Evolutionary conservation across 2,797 vertebrate genomes (phyloP).

Genomic region (Poecilia gillii): DNA sequence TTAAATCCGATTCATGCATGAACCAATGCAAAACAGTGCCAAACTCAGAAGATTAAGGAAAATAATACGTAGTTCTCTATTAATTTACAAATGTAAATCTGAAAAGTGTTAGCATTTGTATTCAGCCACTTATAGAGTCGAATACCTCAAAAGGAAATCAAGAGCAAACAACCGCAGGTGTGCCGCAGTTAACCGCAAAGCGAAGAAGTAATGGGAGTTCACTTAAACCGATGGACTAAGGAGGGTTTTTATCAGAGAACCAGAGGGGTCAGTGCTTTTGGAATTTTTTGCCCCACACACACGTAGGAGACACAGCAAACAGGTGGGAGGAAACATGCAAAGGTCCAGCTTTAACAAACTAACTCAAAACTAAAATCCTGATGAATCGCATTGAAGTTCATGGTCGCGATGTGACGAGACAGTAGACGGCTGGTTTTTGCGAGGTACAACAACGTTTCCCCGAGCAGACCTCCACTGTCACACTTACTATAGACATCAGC

Average conservation of each 20-base stretch:
- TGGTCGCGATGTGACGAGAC: neutral
- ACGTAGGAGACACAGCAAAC: neutral
- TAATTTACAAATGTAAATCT: neutral
- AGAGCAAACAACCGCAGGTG: neutral
- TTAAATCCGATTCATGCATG: too few relatives aligned
- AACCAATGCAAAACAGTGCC: neutral
- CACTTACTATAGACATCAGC: conserved; percentile 97
- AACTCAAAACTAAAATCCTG: neutral
- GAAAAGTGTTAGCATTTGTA: neutral
- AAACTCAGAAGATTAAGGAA: neutral
- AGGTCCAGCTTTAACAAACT: neutral
- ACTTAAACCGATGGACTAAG: neutral
- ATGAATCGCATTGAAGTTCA: neutral
- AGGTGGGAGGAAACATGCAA: neutral
- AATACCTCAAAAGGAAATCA: neutral
- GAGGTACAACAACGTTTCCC: neutral
- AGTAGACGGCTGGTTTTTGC: neutral
- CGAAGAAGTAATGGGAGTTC: neutral
- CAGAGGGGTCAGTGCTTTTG: neutral
- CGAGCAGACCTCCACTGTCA: neutral
- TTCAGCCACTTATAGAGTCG: neutral
- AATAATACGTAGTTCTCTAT: neutral
- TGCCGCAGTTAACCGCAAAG: neutral
- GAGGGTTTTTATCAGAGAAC: neutral
- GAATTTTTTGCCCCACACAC: neutral